Evolutionary conservation across 2,888 invertebrate species (phyloP).

Genomic region (Andrena praecox): DNA sequence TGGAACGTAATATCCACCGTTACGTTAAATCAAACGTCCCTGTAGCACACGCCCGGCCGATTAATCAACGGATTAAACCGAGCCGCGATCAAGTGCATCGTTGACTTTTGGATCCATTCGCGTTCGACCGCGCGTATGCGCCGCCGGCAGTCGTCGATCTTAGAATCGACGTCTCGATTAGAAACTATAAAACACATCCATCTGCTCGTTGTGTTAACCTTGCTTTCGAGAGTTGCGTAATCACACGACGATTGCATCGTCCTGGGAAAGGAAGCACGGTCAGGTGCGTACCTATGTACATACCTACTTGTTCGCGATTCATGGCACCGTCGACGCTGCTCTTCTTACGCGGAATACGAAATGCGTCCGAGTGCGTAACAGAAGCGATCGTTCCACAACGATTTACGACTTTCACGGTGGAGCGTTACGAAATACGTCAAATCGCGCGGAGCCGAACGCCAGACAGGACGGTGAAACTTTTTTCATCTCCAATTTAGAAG

Average conservation of each 20-base stretch:
- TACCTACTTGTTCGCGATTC: slow-evolving; percentile 16
- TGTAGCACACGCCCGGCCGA: slow-evolving; percentile 1
- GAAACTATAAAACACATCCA: slow-evolving; percentile 21
- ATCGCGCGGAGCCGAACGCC: neutral
- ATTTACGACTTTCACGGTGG: slow-evolving; percentile 9
- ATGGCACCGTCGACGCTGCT: neutral
- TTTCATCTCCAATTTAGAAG: neutral
- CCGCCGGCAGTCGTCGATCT: neutral
- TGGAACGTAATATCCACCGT: slow-evolving; percentile 18
- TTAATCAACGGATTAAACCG: slow-evolving; percentile 19
- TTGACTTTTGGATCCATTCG: slow-evolving; percentile 7
- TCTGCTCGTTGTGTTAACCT: slow-evolving; percentile 65
- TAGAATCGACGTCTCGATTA: neutral
- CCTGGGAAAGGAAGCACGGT: slow-evolving; percentile 4
- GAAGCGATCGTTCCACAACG: neutral
- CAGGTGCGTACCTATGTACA: too few species aligned
- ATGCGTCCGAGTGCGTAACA: slow-evolving; percentile 4
- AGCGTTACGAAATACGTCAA: slow-evolving; percentile 21
- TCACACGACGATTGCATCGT: slow-evolving; percentile 53
- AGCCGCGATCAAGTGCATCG: neutral
- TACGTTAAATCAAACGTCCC: slow-evolving; percentile 16
- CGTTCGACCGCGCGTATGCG: neutral
- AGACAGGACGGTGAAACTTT: neutral
- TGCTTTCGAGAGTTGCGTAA: slow-evolving; percentile 78
- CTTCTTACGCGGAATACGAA: slow-evolving; percentile 19